Evolutionary conservation across 2,113 vertebrate genomes (phyloP).

Genomic region (Eptesicus fuscus): DNA sequence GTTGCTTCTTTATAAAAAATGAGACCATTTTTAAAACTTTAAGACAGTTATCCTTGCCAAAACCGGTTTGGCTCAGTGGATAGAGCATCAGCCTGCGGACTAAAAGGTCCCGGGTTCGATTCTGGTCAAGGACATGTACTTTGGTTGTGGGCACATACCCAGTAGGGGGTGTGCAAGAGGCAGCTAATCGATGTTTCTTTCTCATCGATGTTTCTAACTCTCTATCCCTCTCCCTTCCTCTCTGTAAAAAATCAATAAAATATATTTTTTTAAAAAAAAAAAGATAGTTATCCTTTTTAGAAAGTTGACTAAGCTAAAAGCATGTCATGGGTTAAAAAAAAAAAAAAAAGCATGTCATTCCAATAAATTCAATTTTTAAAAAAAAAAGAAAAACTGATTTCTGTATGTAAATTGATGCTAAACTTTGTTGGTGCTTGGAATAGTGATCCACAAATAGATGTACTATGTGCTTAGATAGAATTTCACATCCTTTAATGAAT

Average conservation of each 20-base stretch:
- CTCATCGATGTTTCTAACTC: too few species aligned
- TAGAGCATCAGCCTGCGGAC: too few species aligned
- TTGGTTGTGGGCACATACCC: too few species aligned
- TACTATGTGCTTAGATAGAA: neutral
- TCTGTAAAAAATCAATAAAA: too few species aligned
- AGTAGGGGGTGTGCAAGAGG: too few species aligned
- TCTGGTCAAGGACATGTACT: too few species aligned
- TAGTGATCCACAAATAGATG: neutral
- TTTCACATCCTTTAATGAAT: constrained; percentile 11
- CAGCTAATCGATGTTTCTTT: too few species aligned
- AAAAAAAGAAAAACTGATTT: neutral
- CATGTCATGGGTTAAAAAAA: neutral
- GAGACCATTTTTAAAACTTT: neutral
- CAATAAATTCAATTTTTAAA: neutral
- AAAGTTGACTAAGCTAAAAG: neutral
- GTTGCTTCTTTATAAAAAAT: neutral
- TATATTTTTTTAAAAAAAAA: too few species aligned
- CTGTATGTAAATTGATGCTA: neutral
- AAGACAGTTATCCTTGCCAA: neutral
- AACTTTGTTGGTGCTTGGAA: neutral
- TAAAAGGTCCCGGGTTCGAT: too few species aligned
- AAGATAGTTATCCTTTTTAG: neutral
- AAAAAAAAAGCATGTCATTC: neutral
- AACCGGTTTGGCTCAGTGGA: too few species aligned
- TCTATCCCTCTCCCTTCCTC: too few species aligned